These are phyloP conservation scores for Dasysyrphus albostriatus DNA, from an alignment of 2,888 invertebrate genomes.

Conservation along the genomic window DNA sequence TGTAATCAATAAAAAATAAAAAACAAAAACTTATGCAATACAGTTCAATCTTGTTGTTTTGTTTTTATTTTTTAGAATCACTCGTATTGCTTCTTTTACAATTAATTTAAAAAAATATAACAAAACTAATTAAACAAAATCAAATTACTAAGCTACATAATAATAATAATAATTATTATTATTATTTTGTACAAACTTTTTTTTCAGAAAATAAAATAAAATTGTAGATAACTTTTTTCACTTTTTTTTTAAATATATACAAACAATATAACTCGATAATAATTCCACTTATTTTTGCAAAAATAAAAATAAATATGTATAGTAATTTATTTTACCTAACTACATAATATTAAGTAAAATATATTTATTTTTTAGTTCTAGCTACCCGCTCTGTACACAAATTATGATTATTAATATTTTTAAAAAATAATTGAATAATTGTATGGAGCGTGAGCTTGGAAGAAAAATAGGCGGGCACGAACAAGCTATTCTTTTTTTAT, in stretches of 20 bases:
- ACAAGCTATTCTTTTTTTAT: constrained; percentile 38
- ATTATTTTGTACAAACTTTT: constrained; percentile 27
- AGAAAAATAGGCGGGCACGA: constrained; percentile 40
- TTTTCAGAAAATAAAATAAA: constrained; percentile 25
- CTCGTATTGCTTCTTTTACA: constrained; percentile 18
- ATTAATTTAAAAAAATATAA: background rate
- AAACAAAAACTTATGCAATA: constrained; percentile 10
- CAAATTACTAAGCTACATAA: constrained; percentile 10
- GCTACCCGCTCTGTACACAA: constrained; percentile 51
- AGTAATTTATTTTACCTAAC: constrained; percentile 62
- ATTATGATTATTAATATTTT: background rate
- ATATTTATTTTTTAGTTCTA: constrained; percentile 31
- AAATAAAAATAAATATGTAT: constrained; percentile 40
- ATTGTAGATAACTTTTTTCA: background rate
- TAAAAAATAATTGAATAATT: constrained; percentile 13
- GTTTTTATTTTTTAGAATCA: background rate
- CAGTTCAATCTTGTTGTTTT: background rate
- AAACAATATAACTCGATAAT: constrained; percentile 14
- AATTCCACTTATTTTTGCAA: constrained; percentile 29
- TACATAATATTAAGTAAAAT: constrained; percentile 55
- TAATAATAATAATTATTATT: background rate
- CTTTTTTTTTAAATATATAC: background rate
- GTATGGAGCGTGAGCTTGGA: constrained; percentile 51
- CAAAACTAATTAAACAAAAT: constrained; percentile 4
- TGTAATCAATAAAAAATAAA: constrained; percentile 26